phyloP scores from a whole-genome alignment of 1,140 invertebrate genomes.

The Caerostris extrusa region DNA sequence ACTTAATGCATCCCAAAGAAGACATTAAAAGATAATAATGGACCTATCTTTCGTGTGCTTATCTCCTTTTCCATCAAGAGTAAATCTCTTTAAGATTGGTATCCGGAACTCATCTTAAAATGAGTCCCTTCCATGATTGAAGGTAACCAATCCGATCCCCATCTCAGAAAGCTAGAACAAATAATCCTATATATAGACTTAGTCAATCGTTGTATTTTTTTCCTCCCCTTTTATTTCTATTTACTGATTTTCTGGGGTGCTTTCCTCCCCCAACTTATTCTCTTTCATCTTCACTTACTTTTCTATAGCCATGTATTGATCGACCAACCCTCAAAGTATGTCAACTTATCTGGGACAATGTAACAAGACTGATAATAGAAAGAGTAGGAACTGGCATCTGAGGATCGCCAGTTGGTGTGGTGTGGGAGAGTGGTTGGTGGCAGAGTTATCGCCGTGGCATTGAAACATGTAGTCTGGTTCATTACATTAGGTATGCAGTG shows the following conservation, averaged over 20 bases:
- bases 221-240: constrained; percentile 61
- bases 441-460: no score
- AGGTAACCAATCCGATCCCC: constrained; percentile 19
- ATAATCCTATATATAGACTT: constrained; percentile 54
- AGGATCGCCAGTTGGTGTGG: background rate
- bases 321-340: constrained; percentile 33
- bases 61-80: constrained; percentile 41
- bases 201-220: constrained; percentile 52
- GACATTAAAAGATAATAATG: constrained; percentile 36
- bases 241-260: constrained; percentile 53
- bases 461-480: no score
- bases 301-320: constrained; percentile 60
- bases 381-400: background rate
- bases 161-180: constrained; percentile 8
- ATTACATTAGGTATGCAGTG: no score
- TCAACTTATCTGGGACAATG: constrained; percentile 54
- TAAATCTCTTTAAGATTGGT: constrained; percentile 56
- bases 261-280: constrained; percentile 12
- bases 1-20: background rate
- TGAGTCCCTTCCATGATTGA: constrained; percentile 7
- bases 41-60: constrained; percentile 29
- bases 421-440: no score
- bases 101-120: constrained; percentile 45
- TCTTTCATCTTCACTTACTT: constrained; percentile 54
- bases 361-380: constrained; percentile 31